Percentiles rank a stretch among this genome's conserved stretches.
Evolutionary conservation across 2,113 vertebrate species (phyloP).

Genomic region (Anser brachyrhynchus): DNA sequence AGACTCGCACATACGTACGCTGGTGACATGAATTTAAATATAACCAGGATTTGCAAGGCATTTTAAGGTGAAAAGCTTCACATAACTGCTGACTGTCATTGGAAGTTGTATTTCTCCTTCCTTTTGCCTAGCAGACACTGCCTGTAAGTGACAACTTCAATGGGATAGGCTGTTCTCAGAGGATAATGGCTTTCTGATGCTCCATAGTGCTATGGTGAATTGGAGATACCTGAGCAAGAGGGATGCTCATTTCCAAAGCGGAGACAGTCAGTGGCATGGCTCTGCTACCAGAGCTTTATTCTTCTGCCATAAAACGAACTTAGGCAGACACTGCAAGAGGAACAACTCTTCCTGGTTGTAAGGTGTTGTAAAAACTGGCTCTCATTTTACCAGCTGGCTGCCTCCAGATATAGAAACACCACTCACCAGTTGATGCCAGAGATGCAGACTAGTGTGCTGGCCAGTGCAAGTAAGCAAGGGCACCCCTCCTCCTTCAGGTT

Average conservation of each 20-base stretch:
- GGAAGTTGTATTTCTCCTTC: neutral
- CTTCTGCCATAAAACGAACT: neutral
- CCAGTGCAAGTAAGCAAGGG: neutral
- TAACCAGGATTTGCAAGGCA: neutral
- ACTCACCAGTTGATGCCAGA: neutral
- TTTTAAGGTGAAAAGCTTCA: constrained; percentile 29
- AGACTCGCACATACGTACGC: neutral
- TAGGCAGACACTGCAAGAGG: neutral
- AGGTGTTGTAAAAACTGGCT: neutral
- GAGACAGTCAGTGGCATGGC: neutral
- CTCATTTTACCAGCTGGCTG: neutral
- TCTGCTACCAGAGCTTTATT: neutral
- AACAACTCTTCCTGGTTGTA: neutral
- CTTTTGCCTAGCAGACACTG: neutral
- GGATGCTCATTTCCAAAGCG: neutral
- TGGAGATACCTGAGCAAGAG: neutral
- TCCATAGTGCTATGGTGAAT: neutral
- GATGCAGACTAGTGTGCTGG: neutral
- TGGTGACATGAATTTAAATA: neutral
- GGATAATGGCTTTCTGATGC: neutral
- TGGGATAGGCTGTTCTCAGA: neutral
- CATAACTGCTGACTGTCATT: neutral
- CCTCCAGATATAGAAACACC: neutral
- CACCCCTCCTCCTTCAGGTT: neutral
- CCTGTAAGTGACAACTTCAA: neutral